A percentile compares a stretch with the other conserved stretches of the same genome.
Conservation (phyloP, 2,113 vertebrate genomes). For the Alectura lathami region DNA sequence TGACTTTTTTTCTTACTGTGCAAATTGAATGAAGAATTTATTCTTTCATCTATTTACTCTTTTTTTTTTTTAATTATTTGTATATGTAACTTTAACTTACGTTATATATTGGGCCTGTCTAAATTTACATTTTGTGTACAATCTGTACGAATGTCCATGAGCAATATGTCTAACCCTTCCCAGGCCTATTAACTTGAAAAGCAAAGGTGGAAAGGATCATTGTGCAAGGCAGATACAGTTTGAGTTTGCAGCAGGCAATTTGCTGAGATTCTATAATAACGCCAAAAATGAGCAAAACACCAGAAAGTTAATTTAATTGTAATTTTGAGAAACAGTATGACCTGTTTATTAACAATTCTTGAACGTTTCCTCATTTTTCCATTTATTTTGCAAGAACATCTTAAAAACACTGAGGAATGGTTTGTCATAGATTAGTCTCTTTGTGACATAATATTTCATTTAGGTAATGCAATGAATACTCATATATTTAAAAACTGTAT, state of each 20-base stretch:
- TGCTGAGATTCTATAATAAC: not conserved
- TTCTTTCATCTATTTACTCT: not conserved
- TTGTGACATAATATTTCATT: constrained; percentile 58
- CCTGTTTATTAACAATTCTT: constrained; percentile 65
- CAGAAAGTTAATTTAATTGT: constrained; percentile 51
- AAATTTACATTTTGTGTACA: not conserved
- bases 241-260: not conserved
- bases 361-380: constrained; percentile 69
- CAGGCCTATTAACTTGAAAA: constrained; percentile 29
- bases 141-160: not conserved
- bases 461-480: constrained; percentile 39
- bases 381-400: constrained; percentile 53
- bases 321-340: constrained; percentile 46
- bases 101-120: not conserved
- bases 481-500: not conserved
- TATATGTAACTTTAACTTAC: not conserved
- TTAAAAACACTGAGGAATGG: constrained; percentile 37
- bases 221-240: not conserved
- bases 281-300: not conserved
- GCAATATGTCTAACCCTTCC: not conserved
- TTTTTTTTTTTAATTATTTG: not conserved
- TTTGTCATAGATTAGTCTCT: constrained; percentile 43
- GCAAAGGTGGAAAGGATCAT: constrained; percentile 31
- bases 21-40: not conserved
- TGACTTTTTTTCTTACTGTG: not conserved